phyloP scores from a whole-genome alignment of 2,888 invertebrate genomes.

The Hybos culiciformis region DNA sequence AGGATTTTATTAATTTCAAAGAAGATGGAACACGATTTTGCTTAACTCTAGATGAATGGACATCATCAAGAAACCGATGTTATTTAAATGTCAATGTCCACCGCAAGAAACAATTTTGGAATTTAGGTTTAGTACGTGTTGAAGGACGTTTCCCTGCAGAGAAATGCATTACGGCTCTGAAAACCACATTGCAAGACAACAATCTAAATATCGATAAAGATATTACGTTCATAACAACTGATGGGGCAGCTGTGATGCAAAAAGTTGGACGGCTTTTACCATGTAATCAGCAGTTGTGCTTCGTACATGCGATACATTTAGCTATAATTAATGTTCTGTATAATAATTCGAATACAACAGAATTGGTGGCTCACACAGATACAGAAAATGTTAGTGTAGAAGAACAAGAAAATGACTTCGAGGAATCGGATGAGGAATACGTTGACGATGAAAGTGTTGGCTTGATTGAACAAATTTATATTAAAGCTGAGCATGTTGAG shows the following conservation, averaged over 20 bases:
- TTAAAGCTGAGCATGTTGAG: background rate
- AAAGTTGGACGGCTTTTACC: background rate
- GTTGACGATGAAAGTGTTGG: background rate
- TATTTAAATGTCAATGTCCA: background rate
- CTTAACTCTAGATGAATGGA: constrained; percentile 5
- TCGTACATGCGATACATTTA: background rate
- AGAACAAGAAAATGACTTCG: constrained; percentile 1
- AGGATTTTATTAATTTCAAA: background rate
- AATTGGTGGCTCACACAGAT: background rate
- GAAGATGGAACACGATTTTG: constrained; percentile 1
- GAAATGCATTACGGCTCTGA: constrained; percentile 2
- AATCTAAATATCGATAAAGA: constrained; percentile 3
- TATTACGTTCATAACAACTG: constrained; percentile 1
- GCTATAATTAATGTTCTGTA: constrained; percentile 1
- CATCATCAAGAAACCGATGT: background rate
- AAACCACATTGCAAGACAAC: constrained; percentile 5
- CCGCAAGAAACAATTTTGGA: background rate
- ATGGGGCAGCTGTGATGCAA: background rate
- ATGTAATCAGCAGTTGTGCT: background rate
- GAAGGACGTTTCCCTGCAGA: constrained; percentile 2
- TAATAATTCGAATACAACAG: background rate
- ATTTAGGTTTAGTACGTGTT: constrained; percentile 1
- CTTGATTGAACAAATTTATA: background rate
- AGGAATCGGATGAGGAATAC: constrained; percentile 1
- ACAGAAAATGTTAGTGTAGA: constrained; percentile 3